Evolutionary conservation across 2,888 invertebrate species (phyloP).

Genomic region (Lacanobia wlatinum): DNA sequence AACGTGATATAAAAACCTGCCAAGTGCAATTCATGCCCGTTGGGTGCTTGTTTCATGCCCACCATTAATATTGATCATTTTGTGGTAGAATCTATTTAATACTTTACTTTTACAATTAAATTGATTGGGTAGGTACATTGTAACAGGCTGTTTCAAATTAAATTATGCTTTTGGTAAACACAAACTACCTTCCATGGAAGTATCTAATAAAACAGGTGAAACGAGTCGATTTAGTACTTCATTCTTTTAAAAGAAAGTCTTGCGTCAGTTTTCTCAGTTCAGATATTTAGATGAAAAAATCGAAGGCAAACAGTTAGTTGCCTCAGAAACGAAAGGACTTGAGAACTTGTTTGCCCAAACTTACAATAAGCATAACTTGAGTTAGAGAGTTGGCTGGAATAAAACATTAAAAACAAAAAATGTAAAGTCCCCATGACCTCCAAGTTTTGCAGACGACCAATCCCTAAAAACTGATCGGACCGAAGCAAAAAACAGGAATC

Average conservation of each 20-base stretch:
- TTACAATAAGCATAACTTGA: constrained; percentile 11
- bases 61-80: not conserved
- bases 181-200: not conserved
- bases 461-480: constrained; percentile 38
- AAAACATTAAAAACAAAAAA: constrained; percentile 40
- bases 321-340: not conserved
- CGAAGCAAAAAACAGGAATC: constrained; percentile 33
- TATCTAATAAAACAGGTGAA: too few species aligned
- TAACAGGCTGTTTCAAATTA: too few species aligned
- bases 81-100: not conserved
- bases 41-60: not conserved
- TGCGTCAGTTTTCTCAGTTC: not conserved
- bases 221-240: not conserved
- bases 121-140: not conserved
- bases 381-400: constrained; percentile 31
- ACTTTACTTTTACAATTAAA: not conserved
- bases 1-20: constrained; percentile 6
- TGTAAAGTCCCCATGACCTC: constrained; percentile 36
- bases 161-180: not conserved
- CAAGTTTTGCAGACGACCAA: constrained; percentile 39
- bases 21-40: not conserved
- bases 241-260: not conserved
- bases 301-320: not conserved
- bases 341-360: constrained; percentile 1
- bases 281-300: not conserved